Percentiles rank a stretch among this genome's conserved stretches.
Conservation (phyloP, 2,113 vertebrate species). For the Atlantisia rogersi region DNA sequence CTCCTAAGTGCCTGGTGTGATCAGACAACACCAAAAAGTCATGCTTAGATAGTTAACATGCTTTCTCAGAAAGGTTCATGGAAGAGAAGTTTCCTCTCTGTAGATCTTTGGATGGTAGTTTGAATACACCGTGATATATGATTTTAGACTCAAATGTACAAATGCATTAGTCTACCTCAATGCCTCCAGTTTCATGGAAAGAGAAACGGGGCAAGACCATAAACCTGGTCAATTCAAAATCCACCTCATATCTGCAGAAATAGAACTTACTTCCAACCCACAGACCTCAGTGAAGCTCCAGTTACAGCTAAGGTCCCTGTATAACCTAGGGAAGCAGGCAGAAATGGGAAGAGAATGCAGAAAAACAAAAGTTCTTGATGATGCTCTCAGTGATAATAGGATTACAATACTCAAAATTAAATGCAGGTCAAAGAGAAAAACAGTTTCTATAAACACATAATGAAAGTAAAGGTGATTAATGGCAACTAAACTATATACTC, state of each 20-base stretch:
- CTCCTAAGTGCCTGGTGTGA: neutral
- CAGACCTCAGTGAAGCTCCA: neutral
- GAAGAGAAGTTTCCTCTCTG: neutral
- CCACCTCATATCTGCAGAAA: neutral
- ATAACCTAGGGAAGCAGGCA: neutral
- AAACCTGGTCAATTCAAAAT: neutral
- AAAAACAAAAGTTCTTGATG: neutral
- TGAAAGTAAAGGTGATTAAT: constrained; percentile 45
- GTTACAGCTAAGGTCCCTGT: neutral
- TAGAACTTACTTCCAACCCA: neutral
- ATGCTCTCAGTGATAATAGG: neutral
- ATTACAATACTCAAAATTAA: constrained; percentile 18
- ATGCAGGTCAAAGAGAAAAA: constrained; percentile 18
- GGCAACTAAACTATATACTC: neutral
- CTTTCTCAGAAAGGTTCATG: neutral
- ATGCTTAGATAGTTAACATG: neutral
- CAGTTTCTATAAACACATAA: neutral
- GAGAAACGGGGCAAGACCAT: neutral
- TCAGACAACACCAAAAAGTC: neutral
- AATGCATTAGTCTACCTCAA: neutral
- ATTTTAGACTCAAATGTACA: neutral
- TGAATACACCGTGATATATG: neutral
- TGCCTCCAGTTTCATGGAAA: neutral
- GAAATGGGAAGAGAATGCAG: neutral
- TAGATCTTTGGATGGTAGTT: neutral